Evolutionary conservation across 2,113 vertebrate species (phyloP), one percentile per base, ranked within the genome.

Genomic region (Nycticorax nycticorax): DNA sequence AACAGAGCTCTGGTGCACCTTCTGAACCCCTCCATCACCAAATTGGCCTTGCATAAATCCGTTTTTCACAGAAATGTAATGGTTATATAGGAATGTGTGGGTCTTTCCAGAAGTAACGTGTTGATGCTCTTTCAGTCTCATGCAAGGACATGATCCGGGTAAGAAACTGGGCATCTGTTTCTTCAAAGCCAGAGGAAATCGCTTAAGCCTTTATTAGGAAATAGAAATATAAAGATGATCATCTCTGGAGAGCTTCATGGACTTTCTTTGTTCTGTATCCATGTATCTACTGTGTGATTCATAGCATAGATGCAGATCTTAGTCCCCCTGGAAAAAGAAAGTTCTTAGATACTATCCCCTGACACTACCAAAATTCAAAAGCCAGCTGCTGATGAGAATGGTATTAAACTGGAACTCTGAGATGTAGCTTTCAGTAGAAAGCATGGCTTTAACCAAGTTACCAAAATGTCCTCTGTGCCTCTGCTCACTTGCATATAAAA

Each of bases 221-320:
- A 84, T 16, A 83, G 67, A 93, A 91, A 62, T 59, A 93, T 28
- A 84, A 92, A 85, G 48, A 74, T 66, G 68, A 41, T 37, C 62
- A 80, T 92, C 85, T 92, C 82, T 80, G 35, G 75, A 96, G 85
- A 93, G 41, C 64, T 84, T 63, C 48, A 71, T 1, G 0, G 67
- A 32, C 56, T 72, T 73, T 39, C 48, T 94, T 95, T 85, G 67
- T 83, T 95, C 64, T 69, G 23, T 35, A 79, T 82, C 41, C 50
- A 30, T 30, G 10, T 90, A 88, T 93, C 85, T 93, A 41, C 45
- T 76, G 9, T n/a, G 53, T 96, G 95, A 94, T 88, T 94, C 79
- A 95, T 5, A 64, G 55, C 37, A 71, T 5, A 92, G 90, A 96
- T 88, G 67, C 16, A 84, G 72, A 94, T 90, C 88, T 90, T 84